Evolutionary conservation across 92 coral and sea anemone genomes (phyloP).

Genomic region (Anthopleura xanthogrammica): DNA sequence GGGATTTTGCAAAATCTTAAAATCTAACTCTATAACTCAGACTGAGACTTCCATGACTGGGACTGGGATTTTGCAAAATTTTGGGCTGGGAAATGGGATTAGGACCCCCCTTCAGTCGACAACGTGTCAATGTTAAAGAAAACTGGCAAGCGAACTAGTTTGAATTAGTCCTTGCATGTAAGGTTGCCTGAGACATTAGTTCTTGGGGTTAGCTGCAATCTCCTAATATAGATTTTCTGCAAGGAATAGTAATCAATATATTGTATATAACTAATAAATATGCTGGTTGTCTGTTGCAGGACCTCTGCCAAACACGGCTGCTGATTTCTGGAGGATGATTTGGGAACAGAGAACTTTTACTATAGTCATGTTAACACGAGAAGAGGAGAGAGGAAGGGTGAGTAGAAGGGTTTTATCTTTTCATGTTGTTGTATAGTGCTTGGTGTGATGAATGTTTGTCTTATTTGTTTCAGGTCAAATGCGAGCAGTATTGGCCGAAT

Average conservation of each 20-base stretch:
- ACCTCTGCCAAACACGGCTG: constrained; percentile 80
- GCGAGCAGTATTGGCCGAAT: constrained; percentile 93
- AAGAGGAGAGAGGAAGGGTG: constrained; percentile 93
- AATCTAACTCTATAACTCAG: no score
- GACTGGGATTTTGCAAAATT: no score
- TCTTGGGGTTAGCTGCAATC: not conserved
- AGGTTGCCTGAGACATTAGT: no score
- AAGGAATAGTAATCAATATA: not conserved
- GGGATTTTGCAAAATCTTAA: no score
- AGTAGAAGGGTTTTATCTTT: not conserved
- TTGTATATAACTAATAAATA: not conserved
- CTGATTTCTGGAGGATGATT: constrained; percentile 97
- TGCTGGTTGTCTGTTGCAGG: constrained; percentile 42
- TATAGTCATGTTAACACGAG: constrained; percentile 91
- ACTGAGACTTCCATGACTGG: no score
- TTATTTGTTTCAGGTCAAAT: constrained; percentile 57
- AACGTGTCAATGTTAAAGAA: no score
- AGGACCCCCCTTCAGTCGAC: no score
- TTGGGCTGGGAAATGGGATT: no score
- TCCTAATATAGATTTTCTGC: not conserved
- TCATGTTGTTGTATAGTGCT: no score
- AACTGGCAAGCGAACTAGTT: no score
- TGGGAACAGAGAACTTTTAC: constrained; percentile 94
- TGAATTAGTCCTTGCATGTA: no score
- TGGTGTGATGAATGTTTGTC: no score